Conservation (phyloP, 92 coral and sea anemone species). For the Palythoa heliodiscus region DNA sequence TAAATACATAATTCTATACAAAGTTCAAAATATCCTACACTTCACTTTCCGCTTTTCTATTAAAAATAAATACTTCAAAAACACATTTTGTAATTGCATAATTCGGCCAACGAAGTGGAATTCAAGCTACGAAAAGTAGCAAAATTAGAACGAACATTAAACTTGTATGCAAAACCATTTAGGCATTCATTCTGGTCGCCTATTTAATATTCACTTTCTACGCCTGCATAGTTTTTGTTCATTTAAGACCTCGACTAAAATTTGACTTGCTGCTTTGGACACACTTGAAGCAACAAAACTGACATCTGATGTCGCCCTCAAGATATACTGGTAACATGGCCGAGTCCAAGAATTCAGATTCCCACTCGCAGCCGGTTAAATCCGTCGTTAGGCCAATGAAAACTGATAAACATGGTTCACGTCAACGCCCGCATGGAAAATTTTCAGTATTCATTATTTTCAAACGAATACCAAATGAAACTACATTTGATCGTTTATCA, state of each 20-base stretch:
- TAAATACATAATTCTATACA: slow-evolving; percentile 45
- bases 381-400: too few relatives aligned
- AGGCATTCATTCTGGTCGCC: not conserved
- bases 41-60: slow-evolving; percentile 14
- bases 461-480: too few relatives aligned
- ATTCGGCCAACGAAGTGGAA: slow-evolving; percentile 26
- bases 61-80: slow-evolving; percentile 42
- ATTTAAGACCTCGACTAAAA: not conserved
- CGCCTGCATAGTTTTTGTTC: slow-evolving; percentile 5
- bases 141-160: not conserved
- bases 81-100: slow-evolving; percentile 9
- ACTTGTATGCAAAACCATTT: not conserved
- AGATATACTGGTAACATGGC: too few relatives aligned
- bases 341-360: too few relatives aligned
- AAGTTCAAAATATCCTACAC: slow-evolving; percentile 42
- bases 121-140: slow-evolving; percentile 41
- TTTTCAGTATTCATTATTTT: too few relatives aligned
- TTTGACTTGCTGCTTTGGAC: not conserved
- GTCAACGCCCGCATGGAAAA: too few relatives aligned
- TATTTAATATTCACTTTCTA: not conserved
- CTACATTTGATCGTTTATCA: too few relatives aligned
- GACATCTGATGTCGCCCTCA: too few relatives aligned
- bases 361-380: too few relatives aligned
- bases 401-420: too few relatives aligned
- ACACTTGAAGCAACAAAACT: not conserved